Base-by-base conservation (phyloP, 2,797 vertebrate species). In the Cuculus canorus region DNA sequence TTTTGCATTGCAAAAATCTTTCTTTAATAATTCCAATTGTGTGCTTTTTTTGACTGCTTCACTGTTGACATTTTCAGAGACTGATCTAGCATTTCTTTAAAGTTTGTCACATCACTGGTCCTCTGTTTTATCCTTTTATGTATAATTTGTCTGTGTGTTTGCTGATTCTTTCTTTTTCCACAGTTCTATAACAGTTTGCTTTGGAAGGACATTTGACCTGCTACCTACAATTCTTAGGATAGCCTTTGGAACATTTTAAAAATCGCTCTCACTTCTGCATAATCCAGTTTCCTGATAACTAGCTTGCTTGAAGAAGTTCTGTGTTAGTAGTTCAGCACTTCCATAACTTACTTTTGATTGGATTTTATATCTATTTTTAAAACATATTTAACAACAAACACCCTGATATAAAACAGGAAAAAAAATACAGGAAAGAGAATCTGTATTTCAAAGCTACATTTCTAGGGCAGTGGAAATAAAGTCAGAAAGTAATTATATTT, bases 31-130 rank as follows among this genome's bases (percentile, higher is more conserved):
- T 63, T 76, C 47, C 5, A 16, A 3, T 48, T 72, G 7, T 5
- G 8, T 47, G 13, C 16, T 65, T 84, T 61, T 76, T 61, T 61
- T 91, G 37, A 69, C 19, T 92, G n/a, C 39, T 3, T 72, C 45
- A 81, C 15, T 16, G 21, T 6, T 68, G 37, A 65, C 4, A 0
- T 69, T 94, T 92, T 77, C 39, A 82, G 52, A 83, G 56, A 28
- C 0, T 0, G 1, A 24, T 45, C 17, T 43, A n/a, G 18, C 92
- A 17, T 79, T 76, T 72, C 59, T 79, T 63, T 7, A 2, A 45
- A 28, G 10, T 75, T 66, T 52, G 23, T 73, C 22, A 8, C 14
- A 13, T 90, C 14, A 4, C 28, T 25, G 8, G 83, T 93, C 17
- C 18, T 57, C 35, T 54, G 11, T 54, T 91, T 76, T 69, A 27